Evolutionary conservation across 2,888 invertebrate species (phyloP).

Genomic region (Lysandra bellargus): DNA sequence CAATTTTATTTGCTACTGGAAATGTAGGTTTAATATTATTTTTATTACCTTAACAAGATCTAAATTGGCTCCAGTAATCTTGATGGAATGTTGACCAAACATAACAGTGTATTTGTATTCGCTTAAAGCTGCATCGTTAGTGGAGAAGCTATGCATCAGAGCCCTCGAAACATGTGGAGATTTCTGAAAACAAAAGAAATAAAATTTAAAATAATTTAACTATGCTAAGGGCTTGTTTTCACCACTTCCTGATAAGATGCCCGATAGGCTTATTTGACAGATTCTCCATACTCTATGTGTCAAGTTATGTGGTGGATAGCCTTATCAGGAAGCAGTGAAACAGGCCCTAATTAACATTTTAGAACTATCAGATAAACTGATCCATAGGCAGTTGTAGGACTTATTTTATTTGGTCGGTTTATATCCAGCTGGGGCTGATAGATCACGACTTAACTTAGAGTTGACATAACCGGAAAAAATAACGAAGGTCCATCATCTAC

Average conservation of each 20-base stretch:
- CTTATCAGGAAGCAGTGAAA: too few relatives aligned
- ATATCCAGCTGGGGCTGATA: too few relatives aligned
- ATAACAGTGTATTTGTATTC: slow-evolving; percentile 94
- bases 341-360: neutral
- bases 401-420: too few relatives aligned
- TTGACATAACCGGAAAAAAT: neutral
- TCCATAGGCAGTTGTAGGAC: neutral
- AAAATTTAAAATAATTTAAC: neutral
- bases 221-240: too few relatives aligned
- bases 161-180: slow-evolving; percentile 80
- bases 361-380: neutral
- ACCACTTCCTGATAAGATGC: too few relatives aligned
- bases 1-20: neutral
- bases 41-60: slow-evolving; percentile 88
- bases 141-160: slow-evolving; percentile 89
- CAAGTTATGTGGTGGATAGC: too few relatives aligned
- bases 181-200: slow-evolving; percentile 54
- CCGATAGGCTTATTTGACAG: too few relatives aligned
- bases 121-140: slow-evolving; percentile 90
- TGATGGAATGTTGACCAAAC: slow-evolving; percentile 90
- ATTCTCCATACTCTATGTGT: too few relatives aligned
- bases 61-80: slow-evolving; percentile 91
- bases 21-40: neutral
- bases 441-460: too few relatives aligned
- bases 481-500: too few relatives aligned